Evolutionary conservation across 2,113 vertebrate genomes (phyloP), one percentile per base, ranked within the genome.

Genomic region (Chionodraco myersi): DNA sequence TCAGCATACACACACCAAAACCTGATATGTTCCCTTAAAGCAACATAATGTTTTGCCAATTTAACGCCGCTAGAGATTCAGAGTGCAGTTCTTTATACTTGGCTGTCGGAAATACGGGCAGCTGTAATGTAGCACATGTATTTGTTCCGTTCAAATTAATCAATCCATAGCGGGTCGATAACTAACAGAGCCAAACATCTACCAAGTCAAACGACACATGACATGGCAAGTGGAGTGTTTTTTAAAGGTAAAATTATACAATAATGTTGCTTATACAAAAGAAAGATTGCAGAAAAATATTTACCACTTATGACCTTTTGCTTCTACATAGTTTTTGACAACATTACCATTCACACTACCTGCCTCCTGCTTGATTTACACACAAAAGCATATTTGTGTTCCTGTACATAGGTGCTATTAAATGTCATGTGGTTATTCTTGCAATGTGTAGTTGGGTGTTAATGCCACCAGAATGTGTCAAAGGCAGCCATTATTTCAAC

Each of bases 371-470:
- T 21, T 57, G 10, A 75, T 81, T 51, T 69, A 45, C 36, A 65
- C 3, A 7, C 51, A 5, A 82, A 75, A 77, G n/a, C 21, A 44
- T 48, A 60, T n/a, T 53, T 68, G 23, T 79, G 23, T 65, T 79
- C 72, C 12, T 6, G 30, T 30, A 30, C 30, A 30, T 23, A 44
- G 4, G 15, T 74, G 72, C 76, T 63, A 72, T 26, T 69, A 51
- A 66, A 47, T 72, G 61, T 63, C 5, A 18, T 76, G 83, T 70
- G 52, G 34, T 72, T 56, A 45, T 77, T 85, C 12, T 48, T 69
- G 56, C 30, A 21, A 72, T 72, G 54, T 75, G 61, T 30, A 48
- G 62, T 58, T 5, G 12, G 23, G 23, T 58, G 59, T 80, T 69
- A 69, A 60, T 64, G 13, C 41, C 53, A 18, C 41, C 64, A 66